Conservation (phyloP, 1,140 invertebrate species). For the Drosophila sucinea region DNA sequence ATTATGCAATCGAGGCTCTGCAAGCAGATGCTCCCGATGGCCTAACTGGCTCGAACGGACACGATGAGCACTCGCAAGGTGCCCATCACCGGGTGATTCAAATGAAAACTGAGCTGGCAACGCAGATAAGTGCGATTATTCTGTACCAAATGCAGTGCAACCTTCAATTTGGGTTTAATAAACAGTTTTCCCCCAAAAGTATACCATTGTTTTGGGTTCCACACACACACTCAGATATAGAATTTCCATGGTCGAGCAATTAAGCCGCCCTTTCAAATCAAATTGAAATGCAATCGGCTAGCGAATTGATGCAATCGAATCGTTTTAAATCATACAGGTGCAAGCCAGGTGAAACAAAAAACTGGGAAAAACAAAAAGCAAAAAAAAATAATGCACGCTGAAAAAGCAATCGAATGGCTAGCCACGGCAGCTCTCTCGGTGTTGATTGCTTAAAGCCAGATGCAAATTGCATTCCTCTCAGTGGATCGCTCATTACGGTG, state of each 20-base stretch:
- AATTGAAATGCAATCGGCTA: slow-evolving; percentile 66
- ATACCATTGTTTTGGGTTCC: neutral
- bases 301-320: slow-evolving; percentile 42
- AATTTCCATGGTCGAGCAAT: slow-evolving; percentile 46
- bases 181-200: neutral
- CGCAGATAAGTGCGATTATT: neutral
- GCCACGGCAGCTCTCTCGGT: neutral
- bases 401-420: neutral
- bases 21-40: no score
- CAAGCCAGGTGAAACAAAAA: neutral
- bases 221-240: neutral
- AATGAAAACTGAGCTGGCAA: no score
- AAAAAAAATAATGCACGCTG: neutral
- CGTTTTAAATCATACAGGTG: slow-evolving; percentile 3
- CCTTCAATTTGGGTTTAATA: slow-evolving; percentile 4
- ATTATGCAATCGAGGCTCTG: no score
- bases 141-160: neutral
- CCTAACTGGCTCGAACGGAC: no score
- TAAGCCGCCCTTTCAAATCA: slow-evolving; percentile 63
- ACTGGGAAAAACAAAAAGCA: neutral
- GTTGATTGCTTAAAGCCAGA: slow-evolving; percentile 66
- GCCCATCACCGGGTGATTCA: no score
- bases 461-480: slow-evolving; percentile 52
- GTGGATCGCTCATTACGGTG: slow-evolving; percentile 32
- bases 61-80: no score